These are phyloP conservation scores for Tinea trinotella DNA, from an alignment of 2,888 invertebrate species.

Conservation along the genomic window DNA sequence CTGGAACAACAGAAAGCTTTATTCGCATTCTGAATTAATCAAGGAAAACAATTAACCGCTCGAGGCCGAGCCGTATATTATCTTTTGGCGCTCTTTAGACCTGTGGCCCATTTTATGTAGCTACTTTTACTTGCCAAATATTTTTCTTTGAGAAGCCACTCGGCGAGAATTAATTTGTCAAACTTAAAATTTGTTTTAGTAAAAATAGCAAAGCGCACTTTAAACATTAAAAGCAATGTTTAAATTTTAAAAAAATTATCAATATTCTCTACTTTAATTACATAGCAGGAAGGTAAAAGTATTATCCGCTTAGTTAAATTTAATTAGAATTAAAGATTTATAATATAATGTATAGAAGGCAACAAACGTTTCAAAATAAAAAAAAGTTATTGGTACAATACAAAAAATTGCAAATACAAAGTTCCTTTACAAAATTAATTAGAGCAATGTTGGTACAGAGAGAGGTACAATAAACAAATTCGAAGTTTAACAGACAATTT, in stretches of 20 bases:
- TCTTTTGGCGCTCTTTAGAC: conserved; percentile 7
- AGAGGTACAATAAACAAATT: conserved; percentile 11
- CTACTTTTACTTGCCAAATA: background rate
- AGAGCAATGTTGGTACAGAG: background rate
- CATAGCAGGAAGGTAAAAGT: no score
- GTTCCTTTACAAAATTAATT: background rate
- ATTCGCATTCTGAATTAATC: conserved; percentile 48
- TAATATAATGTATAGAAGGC: background rate
- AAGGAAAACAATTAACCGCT: conserved; percentile 35
- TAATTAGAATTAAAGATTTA: no score
- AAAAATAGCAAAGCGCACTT: no score
- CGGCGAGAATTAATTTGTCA: background rate
- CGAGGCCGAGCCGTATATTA: conserved; percentile 10
- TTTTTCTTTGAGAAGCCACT: background rate
- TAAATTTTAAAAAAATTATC: no score
- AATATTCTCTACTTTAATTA: no score
- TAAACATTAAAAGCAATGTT: no score
- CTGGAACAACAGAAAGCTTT: conserved; percentile 14
- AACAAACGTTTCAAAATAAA: background rate
- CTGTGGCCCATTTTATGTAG: background rate
- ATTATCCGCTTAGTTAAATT: no score
- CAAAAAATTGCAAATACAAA: background rate
- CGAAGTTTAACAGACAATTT: conserved; percentile 10
- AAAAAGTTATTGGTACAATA: background rate
- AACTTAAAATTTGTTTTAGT: no score